These are phyloP conservation scores for Conger conger DNA, from an alignment of 2,113 vertebrate genomes.

Conservation along the genomic window DNA sequence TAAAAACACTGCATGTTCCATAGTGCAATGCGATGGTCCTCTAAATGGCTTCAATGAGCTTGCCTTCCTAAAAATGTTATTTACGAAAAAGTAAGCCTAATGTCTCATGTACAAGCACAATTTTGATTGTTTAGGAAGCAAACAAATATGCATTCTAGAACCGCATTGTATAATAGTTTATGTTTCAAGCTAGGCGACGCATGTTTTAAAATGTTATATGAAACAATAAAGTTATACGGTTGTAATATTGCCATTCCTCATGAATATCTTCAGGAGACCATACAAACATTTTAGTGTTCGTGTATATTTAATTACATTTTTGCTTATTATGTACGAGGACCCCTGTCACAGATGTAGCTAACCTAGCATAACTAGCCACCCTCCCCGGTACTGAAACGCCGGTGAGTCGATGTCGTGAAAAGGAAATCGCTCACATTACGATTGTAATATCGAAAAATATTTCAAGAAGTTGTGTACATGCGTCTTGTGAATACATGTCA, in stretches of 20 bases:
- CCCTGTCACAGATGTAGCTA: conserved; percentile 24
- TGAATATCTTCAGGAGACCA: too few species aligned
- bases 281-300: neutral
- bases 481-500: neutral
- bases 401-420: neutral
- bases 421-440: neutral
- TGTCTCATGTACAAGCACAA: neutral
- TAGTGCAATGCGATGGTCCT: conserved; percentile 28
- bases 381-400: conserved; percentile 11
- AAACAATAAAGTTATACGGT: too few species aligned
- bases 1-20: conserved; percentile 37
- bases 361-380: neutral
- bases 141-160: neutral
- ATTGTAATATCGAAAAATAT: conserved; percentile 9
- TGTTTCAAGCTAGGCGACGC: too few species aligned
- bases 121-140: neutral
- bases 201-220: too few species aligned
- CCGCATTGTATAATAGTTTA: too few species aligned
- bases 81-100: neutral
- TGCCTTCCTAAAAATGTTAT: conserved; percentile 30
- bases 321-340: conserved; percentile 23
- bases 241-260: too few species aligned
- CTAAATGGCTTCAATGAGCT: neutral
- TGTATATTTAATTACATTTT: neutral
- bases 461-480: conserved; percentile 1